phyloP scores from a whole-genome alignment of 1,140 invertebrate genomes.

The Drosophila ohnishii region DNA sequence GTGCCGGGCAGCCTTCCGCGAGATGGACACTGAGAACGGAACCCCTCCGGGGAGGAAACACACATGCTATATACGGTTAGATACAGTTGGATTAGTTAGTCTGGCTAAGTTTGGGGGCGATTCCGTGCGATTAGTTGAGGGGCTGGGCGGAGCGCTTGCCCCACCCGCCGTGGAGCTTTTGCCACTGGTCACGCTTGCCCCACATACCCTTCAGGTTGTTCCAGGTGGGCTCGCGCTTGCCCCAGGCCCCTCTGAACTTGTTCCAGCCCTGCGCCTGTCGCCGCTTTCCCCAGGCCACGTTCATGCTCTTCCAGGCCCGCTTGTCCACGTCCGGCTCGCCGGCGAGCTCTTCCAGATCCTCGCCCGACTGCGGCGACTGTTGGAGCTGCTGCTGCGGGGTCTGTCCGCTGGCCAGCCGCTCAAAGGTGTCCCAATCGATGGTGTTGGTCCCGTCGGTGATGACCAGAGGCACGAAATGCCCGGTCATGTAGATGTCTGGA shows the following conservation, averaged over 20 bases:
- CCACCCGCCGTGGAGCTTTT: slow-evolving; percentile 77
- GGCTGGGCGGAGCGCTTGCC: slow-evolving; percentile 66
- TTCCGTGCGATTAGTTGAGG: slow-evolving; percentile 45
- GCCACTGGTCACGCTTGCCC: slow-evolving; percentile 86
- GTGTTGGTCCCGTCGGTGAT: slow-evolving; percentile 74
- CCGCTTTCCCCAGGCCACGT: slow-evolving; percentile 87
- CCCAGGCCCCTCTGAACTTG: slow-evolving; percentile 86
- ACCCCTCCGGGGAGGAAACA: slow-evolving; percentile 33
- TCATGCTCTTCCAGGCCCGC: slow-evolving; percentile 86
- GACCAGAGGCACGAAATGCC: slow-evolving; percentile 73
- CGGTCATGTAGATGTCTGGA: slow-evolving; percentile 69
- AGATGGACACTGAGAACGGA: slow-evolving; percentile 46
- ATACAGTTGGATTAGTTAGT: slow-evolving; percentile 50
- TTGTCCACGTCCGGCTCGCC: slow-evolving; percentile 83
- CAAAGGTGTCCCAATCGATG: slow-evolving; percentile 72
- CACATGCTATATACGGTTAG: slow-evolving; percentile 53
- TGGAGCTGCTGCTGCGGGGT: slow-evolving; percentile 19
- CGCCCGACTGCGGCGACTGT: slow-evolving; percentile 35
- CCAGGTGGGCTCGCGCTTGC: slow-evolving; percentile 89
- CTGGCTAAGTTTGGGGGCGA: slow-evolving; percentile 27
- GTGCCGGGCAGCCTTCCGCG: slow-evolving; percentile 20
- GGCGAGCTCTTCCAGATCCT: slow-evolving; percentile 51
- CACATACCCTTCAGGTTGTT: slow-evolving; percentile 89
- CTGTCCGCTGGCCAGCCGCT: slow-evolving; percentile 57
- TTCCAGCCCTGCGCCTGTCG: slow-evolving; percentile 85